Percentiles rank a stretch among this genome's conserved stretches.
These are phyloP conservation scores for Calidris pugnax DNA, from an alignment of 2,113 vertebrate species.

Conservation along the genomic window DNA sequence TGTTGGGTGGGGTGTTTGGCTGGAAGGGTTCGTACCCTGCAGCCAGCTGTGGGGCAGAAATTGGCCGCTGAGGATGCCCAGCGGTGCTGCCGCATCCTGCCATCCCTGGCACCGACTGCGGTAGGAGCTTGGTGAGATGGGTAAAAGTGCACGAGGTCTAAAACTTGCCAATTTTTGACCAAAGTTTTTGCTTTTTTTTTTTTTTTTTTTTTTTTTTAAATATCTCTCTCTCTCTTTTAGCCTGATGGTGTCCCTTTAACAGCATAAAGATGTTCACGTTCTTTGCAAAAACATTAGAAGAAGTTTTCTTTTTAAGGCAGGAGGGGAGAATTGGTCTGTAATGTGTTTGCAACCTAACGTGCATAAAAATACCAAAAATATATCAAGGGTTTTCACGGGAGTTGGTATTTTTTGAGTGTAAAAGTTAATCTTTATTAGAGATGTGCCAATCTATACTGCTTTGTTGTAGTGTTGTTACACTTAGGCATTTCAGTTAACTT, in stretches of 20 bases:
- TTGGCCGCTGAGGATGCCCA: not conserved
- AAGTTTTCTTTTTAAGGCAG: slow-evolving; percentile 51
- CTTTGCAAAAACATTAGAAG: slow-evolving; percentile 61
- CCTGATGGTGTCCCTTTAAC: slow-evolving; percentile 60
- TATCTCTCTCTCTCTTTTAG: slow-evolving; percentile 43
- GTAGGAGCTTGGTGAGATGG: not conserved
- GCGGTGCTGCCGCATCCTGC: not conserved
- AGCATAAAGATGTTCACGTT: slow-evolving; percentile 65
- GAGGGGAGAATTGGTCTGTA: slow-evolving; percentile 64
- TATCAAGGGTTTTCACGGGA: slow-evolving; percentile 61
- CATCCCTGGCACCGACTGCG: not conserved
- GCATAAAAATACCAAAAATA: slow-evolving; percentile 74
- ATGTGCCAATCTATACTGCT: slow-evolving; percentile 84
- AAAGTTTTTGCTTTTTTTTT: not conserved
- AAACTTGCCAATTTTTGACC: not conserved
- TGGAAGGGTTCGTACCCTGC: not conserved
- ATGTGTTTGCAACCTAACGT: slow-evolving; percentile 68
- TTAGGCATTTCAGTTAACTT: slow-evolving; percentile 79
- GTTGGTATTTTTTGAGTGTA: slow-evolving; percentile 73
- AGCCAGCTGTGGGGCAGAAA: not conserved
- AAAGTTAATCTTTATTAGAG: slow-evolving; percentile 83
- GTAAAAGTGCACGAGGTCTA: not conserved
- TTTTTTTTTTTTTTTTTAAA: not conserved
- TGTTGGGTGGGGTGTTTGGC: not conserved
- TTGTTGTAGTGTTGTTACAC: slow-evolving; percentile 81